Conservation (phyloP, 2,888 invertebrate genomes). For the Cephus rjabovi region DNA sequence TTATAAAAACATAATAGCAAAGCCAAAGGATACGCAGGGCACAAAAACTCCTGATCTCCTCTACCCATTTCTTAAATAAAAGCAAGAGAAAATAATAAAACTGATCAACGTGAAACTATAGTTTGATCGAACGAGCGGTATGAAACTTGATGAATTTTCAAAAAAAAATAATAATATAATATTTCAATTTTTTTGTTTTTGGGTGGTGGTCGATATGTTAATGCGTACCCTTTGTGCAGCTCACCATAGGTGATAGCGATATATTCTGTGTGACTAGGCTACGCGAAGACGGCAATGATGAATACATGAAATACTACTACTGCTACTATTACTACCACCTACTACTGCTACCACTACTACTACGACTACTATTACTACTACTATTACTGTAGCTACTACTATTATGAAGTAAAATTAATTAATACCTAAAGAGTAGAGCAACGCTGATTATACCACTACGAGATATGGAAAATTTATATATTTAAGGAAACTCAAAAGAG, state of each 20-base stretch:
- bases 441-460: conserved; percentile 16
- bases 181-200: not conserved
- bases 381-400: not conserved
- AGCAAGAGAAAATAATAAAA: not conserved
- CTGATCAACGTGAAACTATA: not conserved
- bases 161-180: not conserved
- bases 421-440: conserved; percentile 6
- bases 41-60: not conserved
- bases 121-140: not conserved
- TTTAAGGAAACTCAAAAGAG: not conserved
- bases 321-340: conserved; percentile 10
- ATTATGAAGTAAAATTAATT: not conserved
- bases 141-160: not conserved
- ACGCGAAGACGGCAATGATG: conserved; percentile 12
- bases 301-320: conserved; percentile 18
- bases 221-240: conserved; percentile 2
- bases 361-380: not conserved
- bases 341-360: not conserved
- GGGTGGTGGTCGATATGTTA: not conserved
- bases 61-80: not conserved
- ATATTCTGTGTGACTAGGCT: conserved; percentile 21
- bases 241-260: conserved; percentile 19
- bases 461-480: not conserved
- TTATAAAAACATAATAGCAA: not conserved
- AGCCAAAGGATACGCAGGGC: not conserved